phyloP scores from a whole-genome alignment of 2,888 invertebrate species.

The Acleris laterana region DNA sequence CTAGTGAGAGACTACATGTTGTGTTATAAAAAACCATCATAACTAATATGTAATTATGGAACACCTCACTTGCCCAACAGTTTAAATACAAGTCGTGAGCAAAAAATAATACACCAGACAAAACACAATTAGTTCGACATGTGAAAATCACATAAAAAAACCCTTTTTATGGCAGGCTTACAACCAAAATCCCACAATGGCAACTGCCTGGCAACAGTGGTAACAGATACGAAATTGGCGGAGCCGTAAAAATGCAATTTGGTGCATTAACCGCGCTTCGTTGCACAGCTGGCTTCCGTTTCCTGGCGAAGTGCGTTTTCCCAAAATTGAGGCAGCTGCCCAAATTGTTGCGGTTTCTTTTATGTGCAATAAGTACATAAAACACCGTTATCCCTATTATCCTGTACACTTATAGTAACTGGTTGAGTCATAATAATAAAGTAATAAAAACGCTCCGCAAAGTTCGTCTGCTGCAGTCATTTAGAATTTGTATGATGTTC shows the following conservation, averaged over 20 bases:
- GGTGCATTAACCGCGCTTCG: constrained; percentile 70
- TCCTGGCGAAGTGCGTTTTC: constrained; percentile 75
- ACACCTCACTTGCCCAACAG: too few species aligned
- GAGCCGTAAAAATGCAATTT: constrained; percentile 82
- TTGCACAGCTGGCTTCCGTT: constrained; percentile 81
- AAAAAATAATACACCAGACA: too few species aligned
- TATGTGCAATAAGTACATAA: constrained; percentile 9
- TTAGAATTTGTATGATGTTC: too few species aligned
- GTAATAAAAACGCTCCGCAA: too few species aligned
- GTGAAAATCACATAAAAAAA: not conserved
- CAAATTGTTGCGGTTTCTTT: constrained; percentile 60
- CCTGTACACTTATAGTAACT: too few species aligned
- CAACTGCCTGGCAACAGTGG: constrained; percentile 36
- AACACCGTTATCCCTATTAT: not conserved
- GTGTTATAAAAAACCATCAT: too few species aligned
- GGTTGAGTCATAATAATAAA: too few species aligned
- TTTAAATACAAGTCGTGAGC: too few species aligned
- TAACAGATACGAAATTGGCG: constrained; percentile 59
- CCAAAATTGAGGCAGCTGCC: constrained; percentile 69
- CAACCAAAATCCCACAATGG: constrained; percentile 10
- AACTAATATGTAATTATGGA: too few species aligned
- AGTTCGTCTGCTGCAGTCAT: too few species aligned
- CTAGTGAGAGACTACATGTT: too few species aligned
- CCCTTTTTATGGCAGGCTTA: not conserved
- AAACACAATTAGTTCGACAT: too few species aligned